Conservation (phyloP, 2,888 invertebrate species). For the Agrotis ipsilon region DNA sequence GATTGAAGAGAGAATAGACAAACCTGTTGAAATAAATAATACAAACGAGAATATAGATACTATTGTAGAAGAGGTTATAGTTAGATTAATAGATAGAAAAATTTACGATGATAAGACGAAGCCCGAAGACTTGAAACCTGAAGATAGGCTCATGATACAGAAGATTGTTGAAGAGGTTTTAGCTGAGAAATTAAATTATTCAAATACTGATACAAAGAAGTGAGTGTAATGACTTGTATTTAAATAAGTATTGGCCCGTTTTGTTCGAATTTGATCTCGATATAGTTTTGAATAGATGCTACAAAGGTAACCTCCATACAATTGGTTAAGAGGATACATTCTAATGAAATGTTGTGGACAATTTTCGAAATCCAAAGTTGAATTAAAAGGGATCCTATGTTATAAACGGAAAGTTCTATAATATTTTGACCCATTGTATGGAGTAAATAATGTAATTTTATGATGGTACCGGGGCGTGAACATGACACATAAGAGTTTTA, state of each 20-base stretch:
- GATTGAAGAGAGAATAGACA: conserved; percentile 59
- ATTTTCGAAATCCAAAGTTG: too few species aligned
- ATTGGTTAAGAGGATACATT: background rate
- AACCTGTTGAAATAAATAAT: conserved; percentile 62
- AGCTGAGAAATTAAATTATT: conserved; percentile 84
- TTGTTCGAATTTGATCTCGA: conserved; percentile 61
- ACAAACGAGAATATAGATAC: conserved; percentile 84
- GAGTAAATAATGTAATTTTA: background rate
- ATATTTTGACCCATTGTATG: conserved; percentile 3
- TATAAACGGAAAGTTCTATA: too few species aligned
- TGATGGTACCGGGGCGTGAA: background rate
- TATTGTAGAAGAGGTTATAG: conserved; percentile 88
- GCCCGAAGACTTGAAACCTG: conserved; percentile 85
- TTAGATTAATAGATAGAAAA: conserved; percentile 87
- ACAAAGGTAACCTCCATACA: conserved; percentile 8
- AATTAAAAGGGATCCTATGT: too few species aligned
- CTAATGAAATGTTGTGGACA: too few species aligned
- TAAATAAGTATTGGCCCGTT: conserved; percentile 31
- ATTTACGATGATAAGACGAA: conserved; percentile 89
- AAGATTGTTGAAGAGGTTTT: conserved; percentile 89
- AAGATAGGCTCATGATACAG: conserved; percentile 86
- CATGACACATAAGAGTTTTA: conserved; percentile 10
- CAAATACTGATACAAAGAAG: conserved; percentile 71
- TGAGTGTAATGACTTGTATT: conserved; percentile 46
- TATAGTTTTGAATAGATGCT: conserved; percentile 22